Conservation (phyloP, 2,888 invertebrate genomes). For the Acanthacorydalis orientalis region DNA sequence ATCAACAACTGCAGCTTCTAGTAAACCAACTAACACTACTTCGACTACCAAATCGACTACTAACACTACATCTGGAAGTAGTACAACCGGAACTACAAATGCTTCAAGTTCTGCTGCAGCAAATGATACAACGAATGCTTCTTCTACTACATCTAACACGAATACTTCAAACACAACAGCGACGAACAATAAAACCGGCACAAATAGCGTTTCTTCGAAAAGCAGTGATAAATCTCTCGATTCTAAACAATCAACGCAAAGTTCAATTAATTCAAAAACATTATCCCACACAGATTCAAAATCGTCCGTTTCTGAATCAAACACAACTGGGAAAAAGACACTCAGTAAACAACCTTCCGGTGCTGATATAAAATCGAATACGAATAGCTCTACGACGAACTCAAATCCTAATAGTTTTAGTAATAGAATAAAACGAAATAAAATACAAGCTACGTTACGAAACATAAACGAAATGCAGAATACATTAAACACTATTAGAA, state of each 20-base stretch:
- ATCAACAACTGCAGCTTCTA: background rate
- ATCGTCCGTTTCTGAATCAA: no score
- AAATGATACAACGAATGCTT: background rate
- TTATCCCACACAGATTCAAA: background rate
- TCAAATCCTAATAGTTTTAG: background rate
- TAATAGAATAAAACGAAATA: background rate
- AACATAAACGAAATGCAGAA: background rate
- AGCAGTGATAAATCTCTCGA: background rate
- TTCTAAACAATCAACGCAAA: background rate
- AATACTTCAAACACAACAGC: background rate
- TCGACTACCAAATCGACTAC: background rate
- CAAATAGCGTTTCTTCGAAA: no score
- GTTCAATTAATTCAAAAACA: background rate
- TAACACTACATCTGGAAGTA: background rate
- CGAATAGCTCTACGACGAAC: background rate
- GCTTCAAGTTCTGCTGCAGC: background rate
- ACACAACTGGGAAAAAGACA: no score
- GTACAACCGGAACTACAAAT: background rate
- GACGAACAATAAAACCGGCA: no score
- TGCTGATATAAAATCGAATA: background rate
- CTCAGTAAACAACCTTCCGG: no score
- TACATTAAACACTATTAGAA: conserved; percentile 2
- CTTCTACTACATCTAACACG: background rate
- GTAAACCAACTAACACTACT: background rate
- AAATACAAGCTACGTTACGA: background rate